A percentile compares a stretch with the other conserved stretches of the same genome.
Conservation (phyloP, 2,797 vertebrate species). For the Denticeps clupeoides region DNA sequence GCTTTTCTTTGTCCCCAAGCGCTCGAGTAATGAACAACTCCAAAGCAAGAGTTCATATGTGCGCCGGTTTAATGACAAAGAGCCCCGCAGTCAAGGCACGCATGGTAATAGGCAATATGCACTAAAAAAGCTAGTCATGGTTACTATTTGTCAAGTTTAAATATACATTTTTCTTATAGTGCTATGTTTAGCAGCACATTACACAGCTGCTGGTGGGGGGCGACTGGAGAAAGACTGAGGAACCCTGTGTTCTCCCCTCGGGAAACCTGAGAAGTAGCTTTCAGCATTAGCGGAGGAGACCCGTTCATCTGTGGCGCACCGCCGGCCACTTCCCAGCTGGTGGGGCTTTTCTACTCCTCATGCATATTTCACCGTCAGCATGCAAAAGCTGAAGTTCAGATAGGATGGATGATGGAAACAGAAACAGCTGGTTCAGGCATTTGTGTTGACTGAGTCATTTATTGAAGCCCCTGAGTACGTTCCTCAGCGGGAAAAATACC, state of each 20-base stretch:
- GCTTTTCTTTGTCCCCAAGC: background rate
- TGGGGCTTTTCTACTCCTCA: conserved; percentile 15
- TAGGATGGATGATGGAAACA: conserved; percentile 11
- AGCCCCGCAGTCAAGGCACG: background rate
- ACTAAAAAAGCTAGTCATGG: conserved; percentile 2
- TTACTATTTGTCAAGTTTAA: conserved; percentile 10
- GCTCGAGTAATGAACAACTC: conserved; percentile 9
- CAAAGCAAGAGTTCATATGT: background rate
- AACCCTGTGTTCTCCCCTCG: conserved; percentile 7
- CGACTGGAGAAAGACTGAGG: background rate
- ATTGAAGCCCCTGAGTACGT: too few species aligned
- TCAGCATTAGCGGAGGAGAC: conserved; percentile 5
- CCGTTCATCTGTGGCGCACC: background rate
- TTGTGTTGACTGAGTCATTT: too few species aligned
- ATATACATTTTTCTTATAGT: conserved; percentile 17
- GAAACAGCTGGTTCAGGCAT: background rate
- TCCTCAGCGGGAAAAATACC: too few species aligned
- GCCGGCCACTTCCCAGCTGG: conserved; percentile 8
- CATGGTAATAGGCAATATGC: conserved; percentile 7
- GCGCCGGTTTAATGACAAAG: conserved; percentile 14
- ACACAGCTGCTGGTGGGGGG: background rate
- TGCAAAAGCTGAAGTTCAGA: conserved; percentile 13
- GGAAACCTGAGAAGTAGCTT: conserved; percentile 8
- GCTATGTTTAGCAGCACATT: conserved; percentile 2
- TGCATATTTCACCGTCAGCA: conserved; percentile 24